These are phyloP conservation scores for Phoenicopterus ruber DNA, from an alignment of 2,113 vertebrate genomes.

Conservation along the genomic window DNA sequence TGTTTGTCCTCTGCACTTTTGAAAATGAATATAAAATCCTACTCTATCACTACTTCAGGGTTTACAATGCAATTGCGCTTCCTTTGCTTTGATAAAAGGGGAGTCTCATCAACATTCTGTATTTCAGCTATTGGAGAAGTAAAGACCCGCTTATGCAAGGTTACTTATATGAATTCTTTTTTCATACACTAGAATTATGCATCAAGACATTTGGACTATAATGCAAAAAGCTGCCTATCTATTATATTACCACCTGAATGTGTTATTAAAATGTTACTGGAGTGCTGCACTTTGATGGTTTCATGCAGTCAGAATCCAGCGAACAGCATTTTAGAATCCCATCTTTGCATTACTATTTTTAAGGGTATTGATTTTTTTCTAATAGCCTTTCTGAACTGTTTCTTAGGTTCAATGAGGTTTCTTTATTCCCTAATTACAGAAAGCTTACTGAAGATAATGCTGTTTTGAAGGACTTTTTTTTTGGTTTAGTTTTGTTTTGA, in stretches of 20 bases:
- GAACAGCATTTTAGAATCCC: conserved; percentile 50
- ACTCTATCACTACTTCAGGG: not conserved
- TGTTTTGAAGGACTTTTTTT: conserved; percentile 32
- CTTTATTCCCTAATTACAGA: conserved; percentile 65
- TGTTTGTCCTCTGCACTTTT: not conserved
- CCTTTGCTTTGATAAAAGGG: conserved; percentile 6
- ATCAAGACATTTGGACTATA: conserved; percentile 52
- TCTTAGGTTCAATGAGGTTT: conserved; percentile 43
- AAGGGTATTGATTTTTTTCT: conserved; percentile 69
- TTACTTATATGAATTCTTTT: not conserved
- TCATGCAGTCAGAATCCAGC: conserved; percentile 54
- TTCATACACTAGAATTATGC: conserved; percentile 47
- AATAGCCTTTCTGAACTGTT: conserved; percentile 64
- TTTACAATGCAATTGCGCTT: not conserved
- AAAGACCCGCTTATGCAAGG: conserved; percentile 54
- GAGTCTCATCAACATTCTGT: not conserved
- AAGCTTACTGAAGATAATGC: conserved; percentile 35
- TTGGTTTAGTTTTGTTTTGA: conserved; percentile 26
- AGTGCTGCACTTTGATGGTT: conserved; percentile 68
- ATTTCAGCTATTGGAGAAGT: conserved; percentile 38
- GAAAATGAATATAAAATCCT: not conserved
- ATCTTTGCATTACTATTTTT: conserved; percentile 65
- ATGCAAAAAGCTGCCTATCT: conserved; percentile 43
- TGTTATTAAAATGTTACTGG: conserved; percentile 68
- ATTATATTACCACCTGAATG: conserved; percentile 49